These are phyloP conservation scores for Brevimyrus niger DNA, from an alignment of 2,113 vertebrate species.

Conservation along the genomic window DNA sequence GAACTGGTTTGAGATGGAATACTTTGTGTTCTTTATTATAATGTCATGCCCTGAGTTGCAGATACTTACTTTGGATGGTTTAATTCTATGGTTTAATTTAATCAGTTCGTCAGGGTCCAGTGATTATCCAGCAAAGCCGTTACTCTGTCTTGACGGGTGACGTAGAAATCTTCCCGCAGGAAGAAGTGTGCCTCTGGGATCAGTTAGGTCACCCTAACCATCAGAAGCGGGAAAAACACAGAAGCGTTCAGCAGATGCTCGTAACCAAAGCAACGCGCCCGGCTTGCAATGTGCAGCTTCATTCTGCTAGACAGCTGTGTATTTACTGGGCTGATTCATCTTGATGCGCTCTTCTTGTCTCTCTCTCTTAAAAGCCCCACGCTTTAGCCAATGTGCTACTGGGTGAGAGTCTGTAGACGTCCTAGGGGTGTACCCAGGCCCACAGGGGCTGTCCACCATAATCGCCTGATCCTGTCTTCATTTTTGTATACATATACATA, in stretches of 20 bases:
- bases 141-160: not conserved
- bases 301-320: not conserved
- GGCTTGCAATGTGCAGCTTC: not conserved
- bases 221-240: not conserved
- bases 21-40: not conserved
- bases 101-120: not conserved
- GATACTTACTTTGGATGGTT: not conserved
- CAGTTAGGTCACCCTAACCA: not conserved
- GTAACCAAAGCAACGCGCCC: not conserved
- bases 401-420: not conserved
- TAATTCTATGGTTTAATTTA: not conserved
- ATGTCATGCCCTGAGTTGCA: not conserved
- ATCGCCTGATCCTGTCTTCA: not conserved
- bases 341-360: not conserved
- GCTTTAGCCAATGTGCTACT: not conserved
- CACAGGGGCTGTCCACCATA: not conserved
- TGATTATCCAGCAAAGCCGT: not conserved
- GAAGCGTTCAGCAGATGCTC: not conserved
- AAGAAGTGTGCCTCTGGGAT: not conserved
- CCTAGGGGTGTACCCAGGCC: not conserved
- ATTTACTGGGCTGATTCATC: not conserved
- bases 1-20: not conserved
- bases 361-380: not conserved
- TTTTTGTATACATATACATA: not conserved
- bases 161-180: not conserved